Evolutionary conservation across 2,113 vertebrate species (phyloP).

Genomic region (Scolopax mira): DNA sequence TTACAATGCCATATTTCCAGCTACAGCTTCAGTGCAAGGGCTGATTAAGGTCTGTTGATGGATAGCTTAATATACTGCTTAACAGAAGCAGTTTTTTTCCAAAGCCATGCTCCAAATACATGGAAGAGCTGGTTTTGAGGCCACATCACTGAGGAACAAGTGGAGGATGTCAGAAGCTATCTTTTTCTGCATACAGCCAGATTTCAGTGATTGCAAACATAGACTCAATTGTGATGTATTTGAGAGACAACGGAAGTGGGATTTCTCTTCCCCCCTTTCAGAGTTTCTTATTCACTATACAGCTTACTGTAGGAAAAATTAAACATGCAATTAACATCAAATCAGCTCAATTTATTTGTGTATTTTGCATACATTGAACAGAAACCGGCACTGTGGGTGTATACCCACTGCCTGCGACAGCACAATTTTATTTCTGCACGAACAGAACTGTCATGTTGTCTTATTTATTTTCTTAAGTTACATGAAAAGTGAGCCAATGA

Average conservation of each 20-base stretch:
- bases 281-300: neutral
- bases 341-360: neutral
- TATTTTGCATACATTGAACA: neutral
- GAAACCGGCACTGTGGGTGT: neutral
- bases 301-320: neutral
- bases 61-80: neutral
- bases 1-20: neutral
- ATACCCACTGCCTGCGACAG: neutral
- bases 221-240: neutral
- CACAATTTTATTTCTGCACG: conserved; percentile 2
- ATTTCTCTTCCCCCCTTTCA: neutral
- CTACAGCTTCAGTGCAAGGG: neutral
- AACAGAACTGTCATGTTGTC: neutral
- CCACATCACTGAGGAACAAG: neutral
- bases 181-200: neutral
- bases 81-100: neutral
- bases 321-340: neutral
- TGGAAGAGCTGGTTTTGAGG: neutral
- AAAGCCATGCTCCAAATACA: neutral
- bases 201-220: neutral
- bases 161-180: neutral
- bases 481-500: neutral
- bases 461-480: neutral
- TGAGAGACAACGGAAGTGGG: neutral
- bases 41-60: neutral